Evolutionary conservation across 2,797 vertebrate species (phyloP).

Genomic region (Onychomys arenicola): DNA sequence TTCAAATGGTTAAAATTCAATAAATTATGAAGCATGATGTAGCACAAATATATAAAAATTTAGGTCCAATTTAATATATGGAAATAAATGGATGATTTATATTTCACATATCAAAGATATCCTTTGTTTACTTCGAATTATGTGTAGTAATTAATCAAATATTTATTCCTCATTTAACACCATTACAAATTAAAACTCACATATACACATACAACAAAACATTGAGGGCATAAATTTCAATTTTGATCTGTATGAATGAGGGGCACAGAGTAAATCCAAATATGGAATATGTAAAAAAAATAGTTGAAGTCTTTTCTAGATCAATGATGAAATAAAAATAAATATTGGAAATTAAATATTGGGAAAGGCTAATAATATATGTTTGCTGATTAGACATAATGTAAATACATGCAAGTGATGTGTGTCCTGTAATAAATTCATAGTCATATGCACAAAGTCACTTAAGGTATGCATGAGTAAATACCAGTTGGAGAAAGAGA

Average conservation of each 20-base stretch:
- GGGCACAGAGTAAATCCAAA: neutral
- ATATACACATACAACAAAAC: too few species aligned
- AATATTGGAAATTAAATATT: neutral
- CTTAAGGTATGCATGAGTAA: neutral
- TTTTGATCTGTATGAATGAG: neutral
- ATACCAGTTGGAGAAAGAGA: neutral
- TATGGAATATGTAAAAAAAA: neutral
- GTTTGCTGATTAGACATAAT: neutral
- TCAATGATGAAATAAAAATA: neutral
- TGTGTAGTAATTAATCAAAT: neutral
- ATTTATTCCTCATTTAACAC: neutral
- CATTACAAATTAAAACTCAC: neutral
- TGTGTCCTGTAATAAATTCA: neutral
- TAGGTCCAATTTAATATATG: neutral
- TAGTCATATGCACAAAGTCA: neutral
- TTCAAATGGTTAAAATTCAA: neutral
- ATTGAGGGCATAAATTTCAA: neutral
- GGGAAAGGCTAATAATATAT: too few species aligned
- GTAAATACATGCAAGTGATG: neutral
- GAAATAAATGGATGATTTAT: neutral
- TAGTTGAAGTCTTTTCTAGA: neutral
- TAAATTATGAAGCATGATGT: neutral
- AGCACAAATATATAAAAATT: neutral
- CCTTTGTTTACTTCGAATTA: neutral
- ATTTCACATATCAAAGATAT: neutral